Conservation (phyloP, 2,888 invertebrate species). For the Tiliacea aurago region DNA sequence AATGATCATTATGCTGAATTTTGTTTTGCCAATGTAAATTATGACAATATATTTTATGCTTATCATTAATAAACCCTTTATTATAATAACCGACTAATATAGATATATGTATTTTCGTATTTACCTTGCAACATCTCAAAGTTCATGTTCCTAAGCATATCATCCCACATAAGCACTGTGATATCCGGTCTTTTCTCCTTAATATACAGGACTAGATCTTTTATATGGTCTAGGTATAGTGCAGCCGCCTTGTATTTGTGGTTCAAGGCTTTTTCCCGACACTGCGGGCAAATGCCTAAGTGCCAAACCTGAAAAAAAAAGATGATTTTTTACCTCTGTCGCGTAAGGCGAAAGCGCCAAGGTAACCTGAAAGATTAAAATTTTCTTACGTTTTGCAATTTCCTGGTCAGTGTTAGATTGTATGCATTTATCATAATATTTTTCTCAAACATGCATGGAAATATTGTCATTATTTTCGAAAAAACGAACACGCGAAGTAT, state of each 20-base stretch:
- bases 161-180: constrained; percentile 95
- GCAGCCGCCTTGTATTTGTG: constrained; percentile 89
- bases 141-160: constrained; percentile 93
- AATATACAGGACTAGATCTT: constrained; percentile 90
- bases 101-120: constrained; percentile 6
- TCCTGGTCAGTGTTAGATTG: background rate
- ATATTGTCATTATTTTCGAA: no score
- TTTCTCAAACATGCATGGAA: no score
- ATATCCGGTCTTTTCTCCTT: constrained; percentile 91
- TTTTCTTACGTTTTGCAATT: background rate
- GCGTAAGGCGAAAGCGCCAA: background rate
- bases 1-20: no score
- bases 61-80: no score
- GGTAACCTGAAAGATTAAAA: background rate
- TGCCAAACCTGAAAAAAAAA: constrained; percentile 92
- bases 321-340: background rate
- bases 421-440: no score
- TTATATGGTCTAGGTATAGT: constrained; percentile 93
- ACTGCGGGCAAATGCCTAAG: constrained; percentile 91
- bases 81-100: no score
- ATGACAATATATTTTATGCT: no score
- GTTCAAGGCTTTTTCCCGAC: constrained; percentile 85
- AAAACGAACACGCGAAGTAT: no score
- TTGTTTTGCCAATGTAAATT: no score
- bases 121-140: constrained; percentile 90